phyloP scores from a whole-genome alignment of 2,888 invertebrate species.

The Meteorus cinctellus region DNA sequence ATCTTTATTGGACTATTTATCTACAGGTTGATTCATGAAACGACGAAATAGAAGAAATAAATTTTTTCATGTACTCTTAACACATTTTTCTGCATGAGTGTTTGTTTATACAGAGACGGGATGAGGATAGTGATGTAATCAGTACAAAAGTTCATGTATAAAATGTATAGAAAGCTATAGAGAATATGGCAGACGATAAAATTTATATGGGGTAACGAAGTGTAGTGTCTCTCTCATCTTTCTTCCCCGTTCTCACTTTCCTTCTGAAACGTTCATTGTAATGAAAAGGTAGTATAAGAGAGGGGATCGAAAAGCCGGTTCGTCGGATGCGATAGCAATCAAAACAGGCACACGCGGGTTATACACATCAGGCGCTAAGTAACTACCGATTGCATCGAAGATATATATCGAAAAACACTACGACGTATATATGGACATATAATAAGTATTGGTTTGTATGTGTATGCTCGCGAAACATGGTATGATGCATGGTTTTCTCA shows the following conservation, averaged over 20 bases:
- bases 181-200: constrained; percentile 48
- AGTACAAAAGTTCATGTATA: background rate
- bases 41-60: no score
- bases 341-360: constrained; percentile 61
- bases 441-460: constrained; percentile 15
- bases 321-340: constrained; percentile 65
- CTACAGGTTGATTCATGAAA: no score
- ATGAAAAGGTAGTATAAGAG: constrained; percentile 18
- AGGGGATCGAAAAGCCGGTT: constrained; percentile 53
- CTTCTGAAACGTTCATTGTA: constrained; percentile 34
- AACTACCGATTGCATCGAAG: constrained; percentile 69
- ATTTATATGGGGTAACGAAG: constrained; percentile 66
- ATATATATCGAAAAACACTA: constrained; percentile 56
- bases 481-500: constrained; percentile 2
- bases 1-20: no score
- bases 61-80: no score
- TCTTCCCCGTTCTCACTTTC: constrained; percentile 20
- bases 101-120: no score
- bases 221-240: constrained; percentile 46
- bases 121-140: no score
- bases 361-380: constrained; percentile 68
- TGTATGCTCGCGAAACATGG: constrained; percentile 22
- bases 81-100: no score
- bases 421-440: constrained; percentile 44
- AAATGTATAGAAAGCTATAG: constrained; percentile 4